Percentiles rank a stretch among this genome's conserved stretches.
Evolutionary conservation across 1,140 invertebrate species (phyloP).

Genomic region (Halictus rubicundus): DNA sequence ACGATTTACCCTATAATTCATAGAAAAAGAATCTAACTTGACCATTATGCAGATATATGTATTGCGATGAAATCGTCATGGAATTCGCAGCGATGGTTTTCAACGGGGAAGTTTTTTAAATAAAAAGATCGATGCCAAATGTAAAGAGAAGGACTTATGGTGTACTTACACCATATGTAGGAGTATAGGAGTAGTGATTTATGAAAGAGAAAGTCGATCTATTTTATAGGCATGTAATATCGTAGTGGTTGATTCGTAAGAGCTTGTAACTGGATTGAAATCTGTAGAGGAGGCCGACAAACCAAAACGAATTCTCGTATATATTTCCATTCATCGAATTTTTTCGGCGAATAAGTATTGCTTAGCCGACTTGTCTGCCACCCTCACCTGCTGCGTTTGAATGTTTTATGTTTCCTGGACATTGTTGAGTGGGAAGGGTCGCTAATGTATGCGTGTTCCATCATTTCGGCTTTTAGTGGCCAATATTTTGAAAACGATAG

Average conservation of each 20-base stretch:
- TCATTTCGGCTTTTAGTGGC: too few relatives aligned
- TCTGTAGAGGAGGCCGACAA: background rate
- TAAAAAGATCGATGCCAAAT: background rate
- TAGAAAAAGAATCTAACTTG: background rate
- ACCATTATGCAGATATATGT: too few relatives aligned
- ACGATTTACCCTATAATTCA: background rate
- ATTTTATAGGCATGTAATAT: conserved; percentile 4
- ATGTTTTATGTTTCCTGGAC: background rate
- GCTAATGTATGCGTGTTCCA: background rate
- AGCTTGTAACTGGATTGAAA: conserved; percentile 22
- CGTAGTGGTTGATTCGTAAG: background rate
- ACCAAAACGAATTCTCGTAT: background rate
- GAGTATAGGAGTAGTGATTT: background rate
- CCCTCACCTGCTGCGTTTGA: background rate
- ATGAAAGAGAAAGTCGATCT: conserved; percentile 31
- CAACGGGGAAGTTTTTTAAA: background rate
- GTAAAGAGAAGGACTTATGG: background rate
- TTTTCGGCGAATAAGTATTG: background rate
- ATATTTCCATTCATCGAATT: conserved; percentile 9
- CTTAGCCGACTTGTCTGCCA: too few relatives aligned
- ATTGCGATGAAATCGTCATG: too few relatives aligned
- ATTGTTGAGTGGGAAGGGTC: background rate
- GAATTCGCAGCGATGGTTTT: background rate
- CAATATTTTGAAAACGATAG: too few relatives aligned
- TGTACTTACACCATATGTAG: background rate